Evolutionary conservation across 2,797 vertebrate species (phyloP), one percentile per base, ranked within the genome.

Genomic region (Manis javanica): DNA sequence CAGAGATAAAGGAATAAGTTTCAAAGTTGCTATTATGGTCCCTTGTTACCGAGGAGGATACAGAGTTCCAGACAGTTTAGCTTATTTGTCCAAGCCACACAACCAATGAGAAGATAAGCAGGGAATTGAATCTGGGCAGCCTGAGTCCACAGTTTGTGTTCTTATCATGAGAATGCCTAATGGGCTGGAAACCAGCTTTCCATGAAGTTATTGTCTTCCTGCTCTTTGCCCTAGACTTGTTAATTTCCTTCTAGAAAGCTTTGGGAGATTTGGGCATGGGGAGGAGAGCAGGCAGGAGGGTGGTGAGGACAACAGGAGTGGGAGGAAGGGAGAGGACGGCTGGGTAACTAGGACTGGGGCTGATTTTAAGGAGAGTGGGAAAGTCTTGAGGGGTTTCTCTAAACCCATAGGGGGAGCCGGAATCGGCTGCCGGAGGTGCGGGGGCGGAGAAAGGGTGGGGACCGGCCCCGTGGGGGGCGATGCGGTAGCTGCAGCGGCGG

Each of bases 401-500:
- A 96, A 85, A 75, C 94, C 96, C 97, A 87, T 96, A 98, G 98
- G 84, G 94, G 96, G 97, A 97, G 96, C 84, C 77, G 13, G 96
- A 96, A 82, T 71, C 91, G 51, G 84, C 89, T 91, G 87, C 87
- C n/a, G 90, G 93, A 97, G 97, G 95, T 95, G 98, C 82, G 96
- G 96, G 81, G 97, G 97, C 96, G 98, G 97, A 96, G 96, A 94
- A 95, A 96, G 97, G 97, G 97, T 97, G 97, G 98, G 97, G 97
- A 98, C 95, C 61, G 86, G 96, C 97, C 96, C 95, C 90, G 87
- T 55, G 81, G 96, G 96, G 95, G 97, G 96, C 94, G 94, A 97
- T 97, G 97, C 97, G 92, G 97, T 97, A 97, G 95, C 97, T 97
- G 96, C 97, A 92, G 98, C 98, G 97, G 98, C 98, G 98, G 98